phyloP scores from a whole-genome alignment of 2,113 vertebrate genomes.

The Alethe castanea region DNA sequence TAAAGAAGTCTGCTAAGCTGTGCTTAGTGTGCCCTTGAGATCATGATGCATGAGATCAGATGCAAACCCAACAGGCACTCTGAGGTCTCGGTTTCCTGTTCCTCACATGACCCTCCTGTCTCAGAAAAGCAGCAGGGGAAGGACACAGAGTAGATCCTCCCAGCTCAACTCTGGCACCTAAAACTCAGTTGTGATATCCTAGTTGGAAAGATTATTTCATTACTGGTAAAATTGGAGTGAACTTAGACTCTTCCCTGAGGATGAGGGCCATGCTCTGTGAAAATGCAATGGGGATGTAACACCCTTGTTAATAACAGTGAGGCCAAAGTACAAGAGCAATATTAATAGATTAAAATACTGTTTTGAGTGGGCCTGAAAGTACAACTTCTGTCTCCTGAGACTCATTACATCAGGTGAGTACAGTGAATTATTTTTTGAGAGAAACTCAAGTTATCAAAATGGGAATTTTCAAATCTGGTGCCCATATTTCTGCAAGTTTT shows the following conservation, averaged over 20 bases:
- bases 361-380: not conserved
- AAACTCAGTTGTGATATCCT: not conserved
- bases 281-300: accelerated
- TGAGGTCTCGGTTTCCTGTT: not conserved
- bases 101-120: accelerated
- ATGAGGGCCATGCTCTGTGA: not conserved
- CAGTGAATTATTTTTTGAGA: not conserved
- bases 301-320: not conserved
- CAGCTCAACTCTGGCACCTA: not conserved
- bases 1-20: not conserved
- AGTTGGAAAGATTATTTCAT: not conserved
- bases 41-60: not conserved
- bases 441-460: not conserved
- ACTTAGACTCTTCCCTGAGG: not conserved
- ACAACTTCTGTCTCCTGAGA: not conserved
- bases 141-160: not conserved
- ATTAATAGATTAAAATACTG: not conserved
- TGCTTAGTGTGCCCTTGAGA: not conserved
- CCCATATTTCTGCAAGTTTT: not conserved
- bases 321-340: not conserved
- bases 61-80: not conserved
- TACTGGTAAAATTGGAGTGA: not conserved
- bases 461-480: not conserved
- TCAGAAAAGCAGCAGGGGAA: not conserved
- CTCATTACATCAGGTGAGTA: not conserved